These are phyloP conservation scores for Melolontha melolontha DNA, from an alignment of 2,888 invertebrate species.

Conservation along the genomic window DNA sequence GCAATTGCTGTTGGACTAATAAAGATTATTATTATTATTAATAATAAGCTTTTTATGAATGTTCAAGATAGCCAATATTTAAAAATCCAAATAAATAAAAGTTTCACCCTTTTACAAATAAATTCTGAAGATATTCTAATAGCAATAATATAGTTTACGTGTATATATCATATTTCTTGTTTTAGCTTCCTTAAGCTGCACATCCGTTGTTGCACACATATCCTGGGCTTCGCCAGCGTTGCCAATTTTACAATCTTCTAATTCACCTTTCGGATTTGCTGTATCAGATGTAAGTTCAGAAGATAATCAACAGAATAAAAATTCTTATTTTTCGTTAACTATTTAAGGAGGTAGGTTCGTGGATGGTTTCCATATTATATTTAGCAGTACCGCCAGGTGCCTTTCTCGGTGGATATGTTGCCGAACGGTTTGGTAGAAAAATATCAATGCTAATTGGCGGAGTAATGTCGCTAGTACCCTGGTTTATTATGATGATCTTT, in stretches of 20 bases:
- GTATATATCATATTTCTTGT: neutral
- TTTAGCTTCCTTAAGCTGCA: constrained; percentile 44
- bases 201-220: constrained; percentile 43
- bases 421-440: constrained; percentile 70
- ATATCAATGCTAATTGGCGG: constrained; percentile 67
- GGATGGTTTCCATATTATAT: constrained; percentile 70
- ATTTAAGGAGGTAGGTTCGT: constrained; percentile 67
- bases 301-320: neutral
- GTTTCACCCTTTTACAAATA: too few relatives aligned
- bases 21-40: too few relatives aligned
- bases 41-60: too few relatives aligned
- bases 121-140: too few relatives aligned
- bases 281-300: constrained; percentile 33
- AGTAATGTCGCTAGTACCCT: constrained; percentile 68
- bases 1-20: too few relatives aligned
- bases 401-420: constrained; percentile 69
- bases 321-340: too few relatives aligned
- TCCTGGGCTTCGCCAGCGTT: constrained; percentile 50
- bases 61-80: too few relatives aligned
- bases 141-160: too few relatives aligned
- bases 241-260: constrained; percentile 43
- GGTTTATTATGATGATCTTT: constrained; percentile 59
- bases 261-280: constrained; percentile 48
- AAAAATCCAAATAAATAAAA: too few relatives aligned
- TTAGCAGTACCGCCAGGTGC: constrained; percentile 71